Evolutionary conservation across 1,140 invertebrate genomes (phyloP), one percentile per base, ranked within the genome.

Genomic region (Meloidogyne floridensis): DNA sequence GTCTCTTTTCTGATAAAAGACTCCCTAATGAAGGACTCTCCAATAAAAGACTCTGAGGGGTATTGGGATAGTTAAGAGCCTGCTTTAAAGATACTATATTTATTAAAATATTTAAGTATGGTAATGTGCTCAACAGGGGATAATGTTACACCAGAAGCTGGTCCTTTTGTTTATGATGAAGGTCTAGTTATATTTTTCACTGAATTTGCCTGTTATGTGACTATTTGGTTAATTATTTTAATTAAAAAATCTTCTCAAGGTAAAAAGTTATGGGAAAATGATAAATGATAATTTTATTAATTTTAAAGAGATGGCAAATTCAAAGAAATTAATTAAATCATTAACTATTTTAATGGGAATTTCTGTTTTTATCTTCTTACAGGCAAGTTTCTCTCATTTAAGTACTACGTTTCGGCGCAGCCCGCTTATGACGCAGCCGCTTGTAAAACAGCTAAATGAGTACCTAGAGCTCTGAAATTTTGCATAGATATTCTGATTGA

Each of bases 171-270:
- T 69, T 78, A 78, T 42, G 32, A 71, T 10, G 77, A 78, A 42
- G 77, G 77, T 43, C 56, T 78, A 5, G n/a, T 59, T 9, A 13
- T 78, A 18, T 78, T 78, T 69, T 42, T 18, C 59, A 15, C 77
- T 11, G 77, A 78, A 42, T 78, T 78, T 78, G 54, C 32, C 3
- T 78, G 77, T 42, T 78, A 78, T 42, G 77, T 47, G 9, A 11
- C 32, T 59, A 78, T 78, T 32, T 78, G 77, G 77, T 70, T 72
- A 70, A 43, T 78, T 8, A 72, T 78, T 78, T 78, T 18, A 13
- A 43, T 59, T 43, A 32, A 43, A 70, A 78, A 70, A 78, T 78
- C 77, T 56, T 56, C 54, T 13, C 54, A 56, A 9, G 7, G 54
- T 56, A 70, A 43, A 70, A 78, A 47, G 47, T 56, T 32, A 32